phyloP scores from a whole-genome alignment of 1,140 invertebrate genomes.

The Euwallacea fornicatus region DNA sequence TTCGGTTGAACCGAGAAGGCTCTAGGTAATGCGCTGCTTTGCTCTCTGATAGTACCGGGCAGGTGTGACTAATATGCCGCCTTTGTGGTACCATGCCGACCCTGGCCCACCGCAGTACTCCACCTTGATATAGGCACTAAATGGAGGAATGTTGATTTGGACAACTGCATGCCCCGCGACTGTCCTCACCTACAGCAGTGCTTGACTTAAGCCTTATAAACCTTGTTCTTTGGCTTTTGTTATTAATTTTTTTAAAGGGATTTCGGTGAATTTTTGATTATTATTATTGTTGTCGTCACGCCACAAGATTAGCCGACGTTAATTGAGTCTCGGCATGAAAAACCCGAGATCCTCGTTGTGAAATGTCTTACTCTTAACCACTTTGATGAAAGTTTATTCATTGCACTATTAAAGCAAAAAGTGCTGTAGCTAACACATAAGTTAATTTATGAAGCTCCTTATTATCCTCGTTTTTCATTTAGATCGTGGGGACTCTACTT shows the following conservation, averaged over 20 bases:
- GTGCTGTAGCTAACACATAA: too few relatives aligned
- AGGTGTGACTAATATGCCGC: conserved; percentile 52
- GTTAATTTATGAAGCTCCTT: too few relatives aligned
- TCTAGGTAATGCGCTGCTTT: conserved; percentile 38
- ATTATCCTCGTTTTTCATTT: not conserved
- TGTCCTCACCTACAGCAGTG: conserved; percentile 51
- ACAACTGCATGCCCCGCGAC: conserved; percentile 33
- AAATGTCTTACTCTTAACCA: conserved; percentile 13
- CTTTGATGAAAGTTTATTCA: too few relatives aligned
- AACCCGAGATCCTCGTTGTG: conserved; percentile 9
- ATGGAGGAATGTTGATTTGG: conserved; percentile 16
- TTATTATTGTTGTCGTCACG: conserved; percentile 10
- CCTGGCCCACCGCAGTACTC: conserved; percentile 40
- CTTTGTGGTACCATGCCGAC: conserved; percentile 50
- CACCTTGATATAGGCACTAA: not conserved
- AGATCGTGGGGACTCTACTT: not conserved
- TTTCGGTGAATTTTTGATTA: conserved; percentile 44
- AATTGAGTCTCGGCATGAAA: conserved; percentile 9
- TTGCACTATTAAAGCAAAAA: too few relatives aligned
- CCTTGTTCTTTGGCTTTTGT: conserved; percentile 48
- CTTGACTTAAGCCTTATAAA: conserved; percentile 49
- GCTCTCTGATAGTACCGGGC: conserved; percentile 48
- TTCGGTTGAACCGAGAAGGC: conserved; percentile 42
- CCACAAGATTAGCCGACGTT: not conserved
- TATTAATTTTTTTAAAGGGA: conserved; percentile 49